phyloP scores from a whole-genome alignment of 2,113 vertebrate genomes.

The Takifugu flavidus region DNA sequence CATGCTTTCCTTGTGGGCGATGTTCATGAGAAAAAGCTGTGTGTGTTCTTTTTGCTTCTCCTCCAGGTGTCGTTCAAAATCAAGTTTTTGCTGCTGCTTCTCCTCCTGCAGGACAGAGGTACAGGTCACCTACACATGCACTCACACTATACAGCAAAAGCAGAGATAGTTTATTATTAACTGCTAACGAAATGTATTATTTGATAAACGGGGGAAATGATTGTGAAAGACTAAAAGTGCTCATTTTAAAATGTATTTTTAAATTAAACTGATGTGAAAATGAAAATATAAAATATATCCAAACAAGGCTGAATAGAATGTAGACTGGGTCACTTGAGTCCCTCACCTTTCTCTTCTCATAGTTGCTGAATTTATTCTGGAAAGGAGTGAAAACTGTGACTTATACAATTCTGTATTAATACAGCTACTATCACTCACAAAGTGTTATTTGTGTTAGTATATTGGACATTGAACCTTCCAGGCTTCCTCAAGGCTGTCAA shows the following conservation, averaged over 20 bases:
- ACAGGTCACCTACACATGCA: neutral
- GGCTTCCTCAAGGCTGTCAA: conserved; percentile 72
- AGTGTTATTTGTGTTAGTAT: neutral
- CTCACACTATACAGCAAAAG: neutral
- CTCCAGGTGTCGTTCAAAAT: conserved; percentile 83
- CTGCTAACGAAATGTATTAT: no score
- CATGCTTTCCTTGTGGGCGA: conserved; percentile 81
- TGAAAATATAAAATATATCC: neutral
- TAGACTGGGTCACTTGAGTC: neutral
- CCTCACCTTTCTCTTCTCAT: conserved; percentile 90
- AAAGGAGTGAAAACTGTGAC: neutral
- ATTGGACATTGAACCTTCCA: conserved; percentile 80
- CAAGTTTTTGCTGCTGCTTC: conserved; percentile 86
- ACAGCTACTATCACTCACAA: neutral
- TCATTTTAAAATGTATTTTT: no score
- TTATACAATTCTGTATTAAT: neutral
- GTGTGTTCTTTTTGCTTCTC: conserved; percentile 83
- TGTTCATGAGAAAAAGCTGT: conserved; percentile 81
- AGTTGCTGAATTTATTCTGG: conserved; percentile 91
- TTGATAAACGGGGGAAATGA: no score
- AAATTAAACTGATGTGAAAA: neutral
- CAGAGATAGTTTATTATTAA: neutral
- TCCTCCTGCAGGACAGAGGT: conserved; percentile 73
- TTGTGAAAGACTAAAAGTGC: no score
- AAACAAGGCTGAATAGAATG: neutral